phyloP scores from a whole-genome alignment of 2,797 vertebrate genomes.

The Nasua narica region DNA sequence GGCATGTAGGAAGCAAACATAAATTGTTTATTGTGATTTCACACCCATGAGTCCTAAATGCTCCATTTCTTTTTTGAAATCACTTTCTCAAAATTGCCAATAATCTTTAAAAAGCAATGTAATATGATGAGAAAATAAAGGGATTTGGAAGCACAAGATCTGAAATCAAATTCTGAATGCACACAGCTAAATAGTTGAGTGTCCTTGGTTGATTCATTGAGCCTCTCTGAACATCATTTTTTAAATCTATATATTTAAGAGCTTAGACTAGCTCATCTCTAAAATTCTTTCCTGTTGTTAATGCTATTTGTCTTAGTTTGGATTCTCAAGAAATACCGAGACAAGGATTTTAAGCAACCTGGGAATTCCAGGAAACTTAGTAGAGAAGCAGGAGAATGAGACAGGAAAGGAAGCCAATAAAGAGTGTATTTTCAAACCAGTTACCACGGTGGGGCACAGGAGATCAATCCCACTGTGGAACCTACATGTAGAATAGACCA shows the following conservation, averaged over 20 bases:
- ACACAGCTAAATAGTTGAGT: not conserved
- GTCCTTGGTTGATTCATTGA: not conserved
- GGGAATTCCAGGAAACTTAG: not conserved
- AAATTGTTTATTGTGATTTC: not conserved
- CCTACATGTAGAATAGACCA: not conserved
- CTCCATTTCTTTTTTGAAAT: not conserved
- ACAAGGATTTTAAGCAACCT: not conserved
- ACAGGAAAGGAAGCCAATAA: not conserved
- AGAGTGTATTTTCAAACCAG: not conserved
- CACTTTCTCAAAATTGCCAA: not conserved
- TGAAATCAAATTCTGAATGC: not conserved
- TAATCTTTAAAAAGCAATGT: not conserved
- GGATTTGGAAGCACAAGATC: not conserved
- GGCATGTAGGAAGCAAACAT: not conserved
- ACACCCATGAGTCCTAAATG: not conserved
- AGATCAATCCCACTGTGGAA: too few species aligned
- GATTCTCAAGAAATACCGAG: not conserved
- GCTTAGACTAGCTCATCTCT: not conserved
- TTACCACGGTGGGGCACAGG: not conserved
- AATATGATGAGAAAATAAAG: not conserved
- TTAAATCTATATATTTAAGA: not conserved
- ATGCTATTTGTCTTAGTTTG: not conserved
- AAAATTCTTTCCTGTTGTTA: not conserved
- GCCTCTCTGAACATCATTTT: not conserved
- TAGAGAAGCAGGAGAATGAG: not conserved